Base-by-base conservation (phyloP, 2,113 vertebrate species). In the Chaenogobius annularis region DNA sequence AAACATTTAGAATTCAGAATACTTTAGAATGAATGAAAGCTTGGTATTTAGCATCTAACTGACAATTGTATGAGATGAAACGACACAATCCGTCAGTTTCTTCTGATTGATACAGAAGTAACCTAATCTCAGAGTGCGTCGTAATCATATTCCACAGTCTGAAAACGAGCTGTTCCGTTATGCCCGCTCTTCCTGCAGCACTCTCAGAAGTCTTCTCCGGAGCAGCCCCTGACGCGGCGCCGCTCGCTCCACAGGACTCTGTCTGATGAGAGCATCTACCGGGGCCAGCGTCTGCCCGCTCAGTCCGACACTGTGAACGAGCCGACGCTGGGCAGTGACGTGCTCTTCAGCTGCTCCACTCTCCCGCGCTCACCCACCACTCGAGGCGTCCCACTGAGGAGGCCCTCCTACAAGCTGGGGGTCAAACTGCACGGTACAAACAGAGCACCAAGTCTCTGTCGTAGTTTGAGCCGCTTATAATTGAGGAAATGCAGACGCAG, bases 211-310 rank as follows among this genome's bases (percentile, higher is more conserved):
- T 95, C 95, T 0, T 95, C 95, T 19, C 94, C 94, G 7, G 85
- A 85, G 76, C 93, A 85, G 65, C 73, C 95, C 43, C 92, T 94
- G 40, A 92, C 93, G 26, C 94, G 91, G 61, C 93, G 94, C 50
- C 95, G 96, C 88, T 96, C 96, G n/a, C 92, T 99, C 87, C 98
- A 99, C 77, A 94, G 98, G 17, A 99, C 98, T 2, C 92, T 99
- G 81, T 99, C 98, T 0, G 98, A 99, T 17, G 98, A 99, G 92
- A 99, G 98, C 69, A 98, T 99, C 88, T 99, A 99, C 86, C 96
- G 97, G 0, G 93, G 96, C 66, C 96, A 98, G 74, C 92, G 97
- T 70, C 95, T 98, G 6, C 96, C 96, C 37, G 85, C 95, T 9
- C 94, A 96, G 82, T 86, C 75, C 68, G 91, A 92, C 68, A 93